Base-by-base conservation (phyloP, 2,113 vertebrate species). In the Siniperca chuatsi region DNA sequence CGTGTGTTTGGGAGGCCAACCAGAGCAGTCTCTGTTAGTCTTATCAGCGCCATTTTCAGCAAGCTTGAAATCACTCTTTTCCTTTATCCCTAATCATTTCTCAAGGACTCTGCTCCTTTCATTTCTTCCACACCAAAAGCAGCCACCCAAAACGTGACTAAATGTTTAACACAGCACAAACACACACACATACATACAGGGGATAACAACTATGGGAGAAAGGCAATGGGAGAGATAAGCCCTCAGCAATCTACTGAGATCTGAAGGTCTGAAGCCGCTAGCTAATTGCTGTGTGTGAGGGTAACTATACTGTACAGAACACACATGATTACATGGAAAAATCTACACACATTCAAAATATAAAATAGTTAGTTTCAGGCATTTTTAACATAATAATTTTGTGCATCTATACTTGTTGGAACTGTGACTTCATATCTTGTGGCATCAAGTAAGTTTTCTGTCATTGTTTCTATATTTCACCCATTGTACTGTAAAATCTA, bases 11-110 rank as follows among this genome's bases (percentile, higher is more conserved):
- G 67, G 72, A 54, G n/a, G 80, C 78, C 68, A 77, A 90, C 84
- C 72, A 61, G 67, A 87, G 54, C 75, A 18, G 69, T 50, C 85
- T 85, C 64, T 88, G 82, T 92, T 88, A 25, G 50, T 83, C 79
- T 85, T 93, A 93, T 93, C 93, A 75, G 84, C 4, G 29, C 74
- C 78, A 79, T 89, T 91, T 92, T 89, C 91, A 92, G 90, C 86
- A 92, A 66, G 83, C 88, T 78, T 91, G 58, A 87, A 90, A 92
- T 88, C 52, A 61, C 72, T 60, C 81, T 58, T 88, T 89, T 90
- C 83, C 72, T 88, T 79, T 62, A 50, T 46, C 29, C 25, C 21
- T 87, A 74, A 88, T 91, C 44, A 16, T 71, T 90, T 76, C 75
- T 86, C 25, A 21, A 86, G 44, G 84, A 75, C 82, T 75, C 62